phyloP scores from a whole-genome alignment of 2,797 vertebrate species.

The Anabacerthia variegaticeps region DNA sequence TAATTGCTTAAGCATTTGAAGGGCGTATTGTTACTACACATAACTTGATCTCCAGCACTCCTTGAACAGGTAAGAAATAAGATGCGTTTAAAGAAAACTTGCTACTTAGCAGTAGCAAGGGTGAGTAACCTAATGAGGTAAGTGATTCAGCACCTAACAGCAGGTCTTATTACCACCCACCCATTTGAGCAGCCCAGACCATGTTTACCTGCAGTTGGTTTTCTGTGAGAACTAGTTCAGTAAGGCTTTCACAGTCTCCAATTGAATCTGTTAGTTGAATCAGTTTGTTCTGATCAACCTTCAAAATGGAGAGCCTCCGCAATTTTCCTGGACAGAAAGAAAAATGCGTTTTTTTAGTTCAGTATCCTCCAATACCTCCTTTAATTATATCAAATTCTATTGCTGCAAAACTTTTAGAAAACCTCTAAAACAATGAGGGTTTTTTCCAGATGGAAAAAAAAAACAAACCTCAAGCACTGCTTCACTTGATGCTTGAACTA shows the following conservation, averaged over 20 bases:
- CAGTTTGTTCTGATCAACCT: constrained; percentile 94
- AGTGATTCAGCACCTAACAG: neutral
- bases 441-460: neutral
- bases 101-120: neutral
- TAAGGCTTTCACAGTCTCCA: constrained; percentile 94
- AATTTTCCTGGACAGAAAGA: constrained; percentile 83
- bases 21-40: neutral
- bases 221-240: constrained; percentile 95
- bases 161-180: neutral
- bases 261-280: constrained; percentile 89
- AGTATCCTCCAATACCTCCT: neutral
- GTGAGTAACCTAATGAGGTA: neutral
- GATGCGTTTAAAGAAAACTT: neutral
- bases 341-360: neutral
- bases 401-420: neutral
- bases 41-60: neutral
- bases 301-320: constrained; percentile 91
- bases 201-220: constrained; percentile 90
- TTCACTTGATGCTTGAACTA: neutral
- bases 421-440: neutral
- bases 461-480: neutral
- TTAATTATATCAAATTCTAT: neutral
- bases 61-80: constrained; percentile 5
- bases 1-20: neutral
- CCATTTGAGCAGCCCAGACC: neutral